These are phyloP conservation scores for Trichomalopsis sarcophagae DNA, from an alignment of 1,140 invertebrate species.

Conservation along the genomic window DNA sequence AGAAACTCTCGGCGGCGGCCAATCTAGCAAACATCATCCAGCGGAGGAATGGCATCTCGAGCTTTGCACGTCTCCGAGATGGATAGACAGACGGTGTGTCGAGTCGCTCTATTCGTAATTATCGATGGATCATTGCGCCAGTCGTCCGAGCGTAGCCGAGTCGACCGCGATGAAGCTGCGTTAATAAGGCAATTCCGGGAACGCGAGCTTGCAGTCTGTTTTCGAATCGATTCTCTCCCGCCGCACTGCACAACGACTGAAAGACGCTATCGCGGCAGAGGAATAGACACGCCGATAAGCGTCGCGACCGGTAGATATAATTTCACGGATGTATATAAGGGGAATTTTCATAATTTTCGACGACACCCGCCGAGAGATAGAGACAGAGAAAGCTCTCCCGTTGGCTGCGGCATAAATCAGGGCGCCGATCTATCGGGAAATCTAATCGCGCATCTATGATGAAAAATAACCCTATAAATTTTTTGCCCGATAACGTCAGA, in stretches of 20 bases:
- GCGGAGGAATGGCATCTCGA: neutral
- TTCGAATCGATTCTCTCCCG: neutral
- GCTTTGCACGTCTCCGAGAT: neutral
- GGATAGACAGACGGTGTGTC: neutral
- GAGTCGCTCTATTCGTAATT: neutral
- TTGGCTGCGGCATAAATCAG: neutral
- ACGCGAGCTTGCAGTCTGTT: neutral
- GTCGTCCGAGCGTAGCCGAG: neutral
- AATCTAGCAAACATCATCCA: neutral
- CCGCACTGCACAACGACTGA: too few species aligned
- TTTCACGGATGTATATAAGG: neutral
- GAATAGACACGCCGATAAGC: too few species aligned
- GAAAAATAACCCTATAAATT: slow-evolving; percentile 48
- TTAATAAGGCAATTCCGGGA: neutral
- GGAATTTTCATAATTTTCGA: slow-evolving; percentile 35
- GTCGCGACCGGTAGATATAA: neutral
- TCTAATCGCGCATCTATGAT: slow-evolving; percentile 41
- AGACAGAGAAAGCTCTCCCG: neutral
- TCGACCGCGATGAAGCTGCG: neutral
- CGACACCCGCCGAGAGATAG: neutral
- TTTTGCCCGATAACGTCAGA: slow-evolving; percentile 34
- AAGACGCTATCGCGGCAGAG: too few species aligned
- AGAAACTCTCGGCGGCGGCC: neutral
- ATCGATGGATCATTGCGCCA: neutral
- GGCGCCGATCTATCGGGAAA: slow-evolving; percentile 17